These are phyloP conservation scores for Calidris pygmaea DNA, from an alignment of 2,113 vertebrate species.

Conservation along the genomic window DNA sequence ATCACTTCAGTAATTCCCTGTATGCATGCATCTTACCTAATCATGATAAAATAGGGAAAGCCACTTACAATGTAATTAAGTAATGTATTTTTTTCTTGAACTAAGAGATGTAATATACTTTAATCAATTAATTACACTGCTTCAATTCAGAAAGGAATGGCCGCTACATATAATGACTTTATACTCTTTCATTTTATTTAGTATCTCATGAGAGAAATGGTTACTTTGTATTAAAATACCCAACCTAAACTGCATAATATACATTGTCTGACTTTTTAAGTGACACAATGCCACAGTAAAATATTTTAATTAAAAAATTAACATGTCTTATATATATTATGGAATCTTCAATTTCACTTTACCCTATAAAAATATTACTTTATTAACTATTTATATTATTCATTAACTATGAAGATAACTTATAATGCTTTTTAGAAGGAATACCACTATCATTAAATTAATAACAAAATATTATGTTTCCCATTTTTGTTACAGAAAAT, in stretches of 20 bases:
- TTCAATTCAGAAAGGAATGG: neutral
- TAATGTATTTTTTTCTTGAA: neutral
- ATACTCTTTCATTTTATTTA: neutral
- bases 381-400: neutral
- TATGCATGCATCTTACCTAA: neutral
- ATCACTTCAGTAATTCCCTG: neutral
- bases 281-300: neutral
- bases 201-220: neutral
- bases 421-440: neutral
- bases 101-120: neutral
- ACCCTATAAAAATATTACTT: neutral
- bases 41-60: neutral
- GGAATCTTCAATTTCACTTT: neutral
- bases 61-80: neutral
- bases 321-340: neutral
- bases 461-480: neutral
- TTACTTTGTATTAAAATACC: neutral
- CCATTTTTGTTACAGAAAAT: neutral
- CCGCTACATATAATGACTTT: neutral
- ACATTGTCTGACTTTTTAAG: neutral
- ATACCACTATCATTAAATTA: neutral
- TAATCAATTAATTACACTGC: neutral
- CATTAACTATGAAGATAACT: neutral
- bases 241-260: neutral
- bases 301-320: neutral